Base-by-base conservation (phyloP, 2,113 vertebrate species). In the Sorex fumeus region DNA sequence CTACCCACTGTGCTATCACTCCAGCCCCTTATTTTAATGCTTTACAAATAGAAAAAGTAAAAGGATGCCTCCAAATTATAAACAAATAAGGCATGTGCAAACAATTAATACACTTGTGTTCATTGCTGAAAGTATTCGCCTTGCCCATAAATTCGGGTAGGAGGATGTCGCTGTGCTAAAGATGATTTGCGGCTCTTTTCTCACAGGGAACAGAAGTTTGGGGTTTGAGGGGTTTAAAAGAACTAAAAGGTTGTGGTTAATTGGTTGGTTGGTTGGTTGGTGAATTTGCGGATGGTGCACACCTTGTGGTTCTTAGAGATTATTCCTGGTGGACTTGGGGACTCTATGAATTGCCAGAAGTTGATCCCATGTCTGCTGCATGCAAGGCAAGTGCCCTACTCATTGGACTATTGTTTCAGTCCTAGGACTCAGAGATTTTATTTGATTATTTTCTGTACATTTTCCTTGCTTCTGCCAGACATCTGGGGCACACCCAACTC, bases 141-240 rank as follows among this genome's bases (percentile, higher is more conserved):
- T 2, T 13, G 7, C 28, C 11, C 30, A 5, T 36, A 27, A 32
- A 66, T 4, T 40, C 47, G 21, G 6, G 77, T 12, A 18, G 34
- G 30, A 27, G 12, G 36, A 0, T 3, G 0, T 25, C 28, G 7
- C 0, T 1, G 6, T 2, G 1, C 12, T 0, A 8, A 36, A n/a
- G 40, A 16, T 60, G 66, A 66, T 0, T 36, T 28, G 12, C 3
- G 0, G 18, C 45, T 23, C 13, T 7, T 84, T 53, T 43, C 88
- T 66, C 23, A 0, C 0, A 32, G 15, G 47, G 3, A 62, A 80
- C 45, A 28, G 28, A 6, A 6, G 2, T 1, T 27, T 30, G 28
- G 25, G 27, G 8, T 66, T 66, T 66, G 3, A 7, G 40, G 40
- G 40, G 40, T 40, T n/a, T n/a, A n/a, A n/a, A n/a, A n/a, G n/a